Evolutionary conservation across 2,113 vertebrate genomes (phyloP).

Genomic region (Phycodurus eques): DNA sequence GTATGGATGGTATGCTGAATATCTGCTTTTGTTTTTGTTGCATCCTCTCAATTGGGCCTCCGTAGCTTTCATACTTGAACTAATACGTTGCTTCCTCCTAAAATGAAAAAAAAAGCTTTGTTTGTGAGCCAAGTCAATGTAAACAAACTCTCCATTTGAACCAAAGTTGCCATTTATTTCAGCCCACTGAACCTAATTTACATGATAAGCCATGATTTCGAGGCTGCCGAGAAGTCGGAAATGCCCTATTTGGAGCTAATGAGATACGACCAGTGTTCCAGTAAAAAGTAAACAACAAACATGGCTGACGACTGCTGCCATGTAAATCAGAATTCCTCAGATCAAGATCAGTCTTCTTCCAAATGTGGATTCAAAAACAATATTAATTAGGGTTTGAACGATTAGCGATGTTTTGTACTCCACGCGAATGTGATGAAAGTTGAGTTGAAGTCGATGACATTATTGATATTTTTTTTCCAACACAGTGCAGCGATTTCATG

Average conservation of each 20-base stretch:
- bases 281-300: background rate
- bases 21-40: background rate
- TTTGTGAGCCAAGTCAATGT: background rate
- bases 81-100: background rate
- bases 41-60: conserved; percentile 16
- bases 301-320: background rate
- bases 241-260: background rate
- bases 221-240: background rate
- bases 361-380: no score
- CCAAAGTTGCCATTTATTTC: background rate
- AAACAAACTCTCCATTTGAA: background rate
- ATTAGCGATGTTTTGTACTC: no score
- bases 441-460: no score
- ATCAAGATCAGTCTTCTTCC: no score
- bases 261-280: background rate
- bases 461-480: no score
- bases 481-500: no score
- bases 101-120: background rate
- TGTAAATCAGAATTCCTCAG: no score
- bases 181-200: background rate
- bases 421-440: no score
- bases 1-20: background rate
- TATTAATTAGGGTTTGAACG: no score
- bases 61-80: conserved; percentile 7
- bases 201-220: background rate